phyloP scores from a whole-genome alignment of 2,888 invertebrate genomes.

The Erannis defoliaria region DNA sequence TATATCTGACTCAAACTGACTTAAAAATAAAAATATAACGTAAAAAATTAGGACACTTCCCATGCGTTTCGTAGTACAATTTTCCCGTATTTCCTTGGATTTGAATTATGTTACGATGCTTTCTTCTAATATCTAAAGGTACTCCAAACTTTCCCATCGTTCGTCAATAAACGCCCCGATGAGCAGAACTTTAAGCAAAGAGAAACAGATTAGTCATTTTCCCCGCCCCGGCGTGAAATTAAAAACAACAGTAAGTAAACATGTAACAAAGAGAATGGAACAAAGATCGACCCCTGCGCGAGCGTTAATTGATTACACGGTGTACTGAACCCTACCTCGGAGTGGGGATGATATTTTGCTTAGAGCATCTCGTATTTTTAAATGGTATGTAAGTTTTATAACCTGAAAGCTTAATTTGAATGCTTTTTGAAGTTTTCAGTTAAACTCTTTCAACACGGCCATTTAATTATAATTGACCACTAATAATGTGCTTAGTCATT shows the following conservation, averaged over 20 bases:
- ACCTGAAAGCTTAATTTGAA: not conserved
- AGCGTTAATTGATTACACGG: conserved; percentile 48
- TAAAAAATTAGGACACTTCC: too few relatives aligned
- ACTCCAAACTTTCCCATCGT: not conserved
- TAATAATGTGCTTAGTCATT: too few relatives aligned
- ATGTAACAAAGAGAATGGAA: conserved; percentile 42
- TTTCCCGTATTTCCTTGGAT: too few relatives aligned
- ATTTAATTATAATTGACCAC: too few relatives aligned
- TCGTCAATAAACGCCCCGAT: conserved; percentile 2
- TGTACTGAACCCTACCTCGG: conserved; percentile 36
- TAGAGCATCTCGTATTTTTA: not conserved
- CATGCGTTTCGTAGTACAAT: too few relatives aligned
- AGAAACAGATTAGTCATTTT: conserved; percentile 30
- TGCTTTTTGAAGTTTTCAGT: not conserved
- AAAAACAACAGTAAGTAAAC: conserved; percentile 44
- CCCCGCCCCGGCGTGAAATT: conserved; percentile 42
- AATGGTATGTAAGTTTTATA: not conserved
- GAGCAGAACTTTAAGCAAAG: conserved; percentile 22
- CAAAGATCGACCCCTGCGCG: conserved; percentile 41
- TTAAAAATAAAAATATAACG: too few relatives aligned
- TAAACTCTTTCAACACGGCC: too few relatives aligned
- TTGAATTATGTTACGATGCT: too few relatives aligned
- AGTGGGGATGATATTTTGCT: conserved; percentile 23
- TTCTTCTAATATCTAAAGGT: too few relatives aligned
- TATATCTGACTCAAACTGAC: too few relatives aligned